These are phyloP conservation scores for Masticophis lateralis DNA, from an alignment of 2,797 vertebrate genomes.

Conservation along the genomic window DNA sequence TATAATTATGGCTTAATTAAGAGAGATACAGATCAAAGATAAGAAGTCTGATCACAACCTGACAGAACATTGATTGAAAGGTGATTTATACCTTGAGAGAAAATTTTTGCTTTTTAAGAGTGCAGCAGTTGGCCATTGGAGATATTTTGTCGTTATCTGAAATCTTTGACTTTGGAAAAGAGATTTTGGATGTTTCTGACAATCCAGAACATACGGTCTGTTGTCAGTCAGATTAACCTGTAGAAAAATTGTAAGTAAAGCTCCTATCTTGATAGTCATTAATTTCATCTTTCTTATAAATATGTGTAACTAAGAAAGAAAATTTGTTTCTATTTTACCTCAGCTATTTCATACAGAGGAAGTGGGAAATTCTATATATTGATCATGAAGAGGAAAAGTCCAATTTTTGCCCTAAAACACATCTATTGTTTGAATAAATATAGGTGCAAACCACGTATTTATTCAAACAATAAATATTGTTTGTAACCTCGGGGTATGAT, in stretches of 20 bases:
- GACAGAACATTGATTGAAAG: not conserved
- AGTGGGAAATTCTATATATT: not conserved
- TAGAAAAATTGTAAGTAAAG: not conserved
- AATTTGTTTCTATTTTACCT: not conserved
- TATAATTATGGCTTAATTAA: not conserved
- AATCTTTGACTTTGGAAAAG: not conserved
- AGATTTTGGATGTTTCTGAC: not conserved
- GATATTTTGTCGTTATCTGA: not conserved
- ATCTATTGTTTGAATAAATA: not conserved
- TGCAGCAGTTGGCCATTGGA: not conserved
- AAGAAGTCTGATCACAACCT: not conserved
- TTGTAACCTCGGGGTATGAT: too few relatives aligned
- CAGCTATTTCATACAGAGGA: not conserved
- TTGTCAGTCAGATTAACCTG: not conserved
- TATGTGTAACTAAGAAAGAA: not conserved
- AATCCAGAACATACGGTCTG: not conserved
- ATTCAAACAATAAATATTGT: too few relatives aligned
- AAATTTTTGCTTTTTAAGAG: not conserved
- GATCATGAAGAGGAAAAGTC: not conserved
- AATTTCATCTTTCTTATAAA: not conserved
- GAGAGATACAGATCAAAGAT: not conserved
- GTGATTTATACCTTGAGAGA: not conserved
- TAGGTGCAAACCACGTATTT: too few relatives aligned
- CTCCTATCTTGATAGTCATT: not conserved
- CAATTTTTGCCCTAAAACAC: not conserved